phyloP scores from a whole-genome alignment of 2,113 vertebrate species.

The Sminthopsis crassicaudata region DNA sequence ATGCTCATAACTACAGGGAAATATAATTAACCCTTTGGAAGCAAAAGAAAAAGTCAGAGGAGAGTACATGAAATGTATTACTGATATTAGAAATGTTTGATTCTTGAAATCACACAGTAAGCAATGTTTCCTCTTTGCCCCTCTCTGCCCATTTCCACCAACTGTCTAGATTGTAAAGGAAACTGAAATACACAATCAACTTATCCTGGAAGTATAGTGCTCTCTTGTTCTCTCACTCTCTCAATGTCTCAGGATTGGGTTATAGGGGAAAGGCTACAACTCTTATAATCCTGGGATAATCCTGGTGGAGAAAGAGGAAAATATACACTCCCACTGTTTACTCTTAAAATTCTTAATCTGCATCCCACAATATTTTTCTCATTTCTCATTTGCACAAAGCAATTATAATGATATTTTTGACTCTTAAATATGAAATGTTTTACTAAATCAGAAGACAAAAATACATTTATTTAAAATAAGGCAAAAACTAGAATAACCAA shows the following conservation, averaged over 20 bases:
- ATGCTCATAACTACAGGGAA: background rate
- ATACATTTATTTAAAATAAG: background rate
- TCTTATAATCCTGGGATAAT: background rate
- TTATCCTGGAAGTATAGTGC: background rate
- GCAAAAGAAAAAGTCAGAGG: background rate
- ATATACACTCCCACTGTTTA: background rate
- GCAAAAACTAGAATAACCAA: background rate
- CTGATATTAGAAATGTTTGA: background rate
- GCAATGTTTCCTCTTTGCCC: background rate
- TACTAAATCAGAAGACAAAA: background rate
- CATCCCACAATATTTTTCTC: no score
- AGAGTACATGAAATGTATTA: background rate
- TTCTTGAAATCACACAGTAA: background rate
- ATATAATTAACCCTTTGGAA: background rate
- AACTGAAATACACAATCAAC: background rate
- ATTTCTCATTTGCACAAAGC: background rate
- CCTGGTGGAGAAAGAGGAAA: background rate
- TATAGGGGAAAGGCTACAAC: background rate
- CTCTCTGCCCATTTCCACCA: background rate
- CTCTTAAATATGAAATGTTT: background rate
- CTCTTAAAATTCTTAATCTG: background rate
- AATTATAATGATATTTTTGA: background rate
- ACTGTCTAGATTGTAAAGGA: background rate
- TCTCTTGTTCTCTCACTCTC: background rate
- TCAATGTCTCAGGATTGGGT: background rate